Base-by-base conservation (phyloP, 1,140 invertebrate genomes). In the Drosophila truncata region DNA sequence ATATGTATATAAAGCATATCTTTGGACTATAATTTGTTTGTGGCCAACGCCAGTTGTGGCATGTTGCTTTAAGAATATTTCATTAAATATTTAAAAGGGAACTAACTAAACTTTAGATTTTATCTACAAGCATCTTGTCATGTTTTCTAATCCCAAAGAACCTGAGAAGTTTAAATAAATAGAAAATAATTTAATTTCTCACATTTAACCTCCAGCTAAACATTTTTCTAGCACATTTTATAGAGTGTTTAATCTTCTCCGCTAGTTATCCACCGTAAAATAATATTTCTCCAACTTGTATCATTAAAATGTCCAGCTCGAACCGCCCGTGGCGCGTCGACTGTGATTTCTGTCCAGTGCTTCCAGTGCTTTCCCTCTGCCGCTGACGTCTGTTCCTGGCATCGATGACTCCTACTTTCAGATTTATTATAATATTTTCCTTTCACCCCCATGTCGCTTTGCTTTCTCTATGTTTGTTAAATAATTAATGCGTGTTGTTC, bases 371-470 rank as follows among this genome's bases (percentile, higher is more conserved):
- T n/a, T 10, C 61, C 18, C 14, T 69, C 64, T 63, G 82, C 72
- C 78, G 18, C 50, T 67, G 66, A 29, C 66, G 71, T 87, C 82
- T 85, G 82, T 73, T 41, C 77, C 55, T 85, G 82, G 69, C 82
- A 69, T 79, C 63, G 69, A 63, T 75, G 80, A 83, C 81, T 70
- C 47, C 63, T 67, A 23, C 62, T 67, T 87, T 80, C 70, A 86
- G 78, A 87, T 87, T 83, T 87, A 88, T 88, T 87, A 88, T 87
- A 87, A 87, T 87, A 87, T 87, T 88, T 88, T 5, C 39, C 20
- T 18, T 52, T 18, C 29, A 18, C 4, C 39, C 9, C 61, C 52
- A 25, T 35, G 37, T 20, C 25, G 52, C 57, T 18, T 23, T n/a
- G 44, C 25, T 47, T 57, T 47, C 37, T 71, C 46, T 50, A 54